A percentile compares a stretch with the other conserved stretches of the same genome.
These are phyloP conservation scores for Acrobeloides nanus DNA, from an alignment of 2,888 invertebrate genomes.

Conservation along the genomic window DNA sequence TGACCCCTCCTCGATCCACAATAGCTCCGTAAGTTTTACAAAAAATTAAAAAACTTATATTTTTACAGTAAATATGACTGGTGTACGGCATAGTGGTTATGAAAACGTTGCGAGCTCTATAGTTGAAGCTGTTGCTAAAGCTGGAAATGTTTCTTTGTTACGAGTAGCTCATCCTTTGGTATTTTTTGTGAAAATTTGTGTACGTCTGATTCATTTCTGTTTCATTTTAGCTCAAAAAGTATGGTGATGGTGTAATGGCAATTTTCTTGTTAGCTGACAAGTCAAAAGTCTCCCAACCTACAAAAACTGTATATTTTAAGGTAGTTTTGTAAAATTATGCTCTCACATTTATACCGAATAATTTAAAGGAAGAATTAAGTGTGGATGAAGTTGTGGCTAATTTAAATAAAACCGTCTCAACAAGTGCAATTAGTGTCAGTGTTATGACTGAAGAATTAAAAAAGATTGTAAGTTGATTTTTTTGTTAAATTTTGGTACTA, in stretches of 20 bases:
- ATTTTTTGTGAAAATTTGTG: not conserved
- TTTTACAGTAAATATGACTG: not conserved
- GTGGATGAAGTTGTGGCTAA: conserved; percentile 11
- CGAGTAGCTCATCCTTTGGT: conserved; percentile 18
- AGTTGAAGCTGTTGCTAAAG: conserved; percentile 14
- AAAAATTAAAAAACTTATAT: not conserved
- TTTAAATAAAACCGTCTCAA: conserved; percentile 15
- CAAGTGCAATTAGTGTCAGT: conserved; percentile 3
- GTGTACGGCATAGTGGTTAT: conserved; percentile 9
- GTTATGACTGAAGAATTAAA: conserved; percentile 13
- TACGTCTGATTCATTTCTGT: not conserved
- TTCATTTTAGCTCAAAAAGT: conserved; percentile 16
- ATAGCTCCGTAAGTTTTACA: too few relatives aligned
- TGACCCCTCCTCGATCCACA: too few relatives aligned
- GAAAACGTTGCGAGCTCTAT: conserved; percentile 21
- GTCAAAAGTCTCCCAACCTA: too few relatives aligned
- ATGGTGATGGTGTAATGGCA: conserved; percentile 8
- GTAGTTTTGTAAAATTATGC: conserved; percentile 2
- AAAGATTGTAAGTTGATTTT: conserved; percentile 11
- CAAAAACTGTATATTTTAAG: conserved; percentile 15
- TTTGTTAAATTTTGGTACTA: too few relatives aligned
- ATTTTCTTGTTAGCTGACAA: conserved; percentile 20
- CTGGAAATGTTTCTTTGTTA: conserved; percentile 19
- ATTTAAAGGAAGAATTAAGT: conserved; percentile 7
- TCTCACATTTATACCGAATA: not conserved